Conservation (phyloP, 2,888 invertebrate genomes). For the Anodontia alba region DNA sequence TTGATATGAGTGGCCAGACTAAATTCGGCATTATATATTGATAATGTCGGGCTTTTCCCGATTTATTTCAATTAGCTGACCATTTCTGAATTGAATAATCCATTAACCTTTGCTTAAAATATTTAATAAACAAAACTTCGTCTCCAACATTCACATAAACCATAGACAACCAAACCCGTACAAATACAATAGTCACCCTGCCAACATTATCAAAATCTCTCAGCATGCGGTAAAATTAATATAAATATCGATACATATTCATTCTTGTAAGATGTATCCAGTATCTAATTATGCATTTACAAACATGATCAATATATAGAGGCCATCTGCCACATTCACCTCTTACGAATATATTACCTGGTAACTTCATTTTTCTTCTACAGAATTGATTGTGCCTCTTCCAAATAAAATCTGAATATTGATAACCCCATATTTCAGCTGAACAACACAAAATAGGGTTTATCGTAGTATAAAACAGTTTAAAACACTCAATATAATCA, state of each 20-base stretch:
- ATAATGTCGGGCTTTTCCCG: neutral
- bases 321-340: neutral
- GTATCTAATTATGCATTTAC: neutral
- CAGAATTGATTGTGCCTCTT: neutral
- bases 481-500: neutral
- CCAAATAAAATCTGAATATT: neutral
- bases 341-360: neutral
- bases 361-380: neutral
- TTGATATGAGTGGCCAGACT: neutral
- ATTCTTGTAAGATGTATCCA: neutral
- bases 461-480: conserved; percentile 1
- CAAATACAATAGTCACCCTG: neutral
- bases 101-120: neutral
- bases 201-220: neutral
- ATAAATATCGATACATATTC: neutral
- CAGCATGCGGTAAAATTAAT: neutral
- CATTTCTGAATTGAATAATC: neutral
- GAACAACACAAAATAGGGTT: neutral
- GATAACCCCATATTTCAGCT: conserved; percentile 8
- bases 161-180: neutral
- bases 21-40: neutral
- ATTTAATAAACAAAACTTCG: neutral
- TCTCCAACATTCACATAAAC: neutral
- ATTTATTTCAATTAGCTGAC: neutral
- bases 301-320: neutral